Percentiles rank a stretch among this genome's conserved stretches.
Evolutionary conservation across 2,888 invertebrate genomes (phyloP).

Genomic region (Harpalus rubripes): DNA sequence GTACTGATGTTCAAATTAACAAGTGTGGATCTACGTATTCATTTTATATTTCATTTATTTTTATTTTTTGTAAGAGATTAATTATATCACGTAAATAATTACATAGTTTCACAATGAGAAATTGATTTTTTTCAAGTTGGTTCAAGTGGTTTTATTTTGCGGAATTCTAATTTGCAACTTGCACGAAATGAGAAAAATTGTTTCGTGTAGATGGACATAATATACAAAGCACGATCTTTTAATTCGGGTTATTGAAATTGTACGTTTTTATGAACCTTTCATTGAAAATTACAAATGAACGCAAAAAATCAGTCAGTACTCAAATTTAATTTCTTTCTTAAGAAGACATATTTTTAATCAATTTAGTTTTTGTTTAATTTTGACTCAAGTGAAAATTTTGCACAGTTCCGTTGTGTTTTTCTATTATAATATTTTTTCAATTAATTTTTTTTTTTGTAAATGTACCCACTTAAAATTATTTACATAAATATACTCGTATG

Average conservation of each 20-base stretch:
- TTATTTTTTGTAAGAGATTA: slow-evolving; percentile 54
- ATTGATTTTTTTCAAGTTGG: slow-evolving; percentile 6
- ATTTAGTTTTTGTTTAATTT: too few species aligned
- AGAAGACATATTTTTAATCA: too few species aligned
- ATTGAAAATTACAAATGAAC: background rate
- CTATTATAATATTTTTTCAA: too few species aligned
- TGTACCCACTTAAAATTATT: too few species aligned
- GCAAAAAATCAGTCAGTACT: background rate
- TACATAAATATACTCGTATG: too few species aligned
- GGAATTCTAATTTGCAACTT: slow-evolving; percentile 13
- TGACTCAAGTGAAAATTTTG: too few species aligned
- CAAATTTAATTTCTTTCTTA: too few species aligned
- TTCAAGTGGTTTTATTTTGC: slow-evolving; percentile 26
- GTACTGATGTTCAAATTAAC: slow-evolving; percentile 64
- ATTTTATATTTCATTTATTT: slow-evolving; percentile 49
- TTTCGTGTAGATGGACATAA: background rate
- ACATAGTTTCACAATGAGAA: slow-evolving; percentile 57
- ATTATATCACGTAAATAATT: slow-evolving; percentile 61
- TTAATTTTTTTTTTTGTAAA: too few species aligned
- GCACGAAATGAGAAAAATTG: slow-evolving; percentile 26
- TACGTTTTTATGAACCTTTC: background rate
- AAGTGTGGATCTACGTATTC: slow-evolving; percentile 48
- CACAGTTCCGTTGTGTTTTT: too few species aligned
- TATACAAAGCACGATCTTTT: background rate
- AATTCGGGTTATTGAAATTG: background rate